These are phyloP conservation scores for Argyrosomus japonicus DNA, from an alignment of 2,113 vertebrate species.

Conservation along the genomic window DNA sequence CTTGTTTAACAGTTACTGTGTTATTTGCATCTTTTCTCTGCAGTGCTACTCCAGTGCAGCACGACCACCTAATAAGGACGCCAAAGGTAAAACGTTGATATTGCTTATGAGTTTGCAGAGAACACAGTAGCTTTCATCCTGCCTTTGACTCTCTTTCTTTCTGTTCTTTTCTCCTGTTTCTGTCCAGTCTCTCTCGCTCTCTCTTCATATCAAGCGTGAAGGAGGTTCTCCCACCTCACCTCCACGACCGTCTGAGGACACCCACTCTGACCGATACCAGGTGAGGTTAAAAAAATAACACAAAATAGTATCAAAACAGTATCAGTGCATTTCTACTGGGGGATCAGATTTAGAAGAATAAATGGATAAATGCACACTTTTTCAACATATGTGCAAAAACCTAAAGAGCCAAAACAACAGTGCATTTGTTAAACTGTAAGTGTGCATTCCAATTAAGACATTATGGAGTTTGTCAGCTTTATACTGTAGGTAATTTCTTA, in stretches of 20 bases:
- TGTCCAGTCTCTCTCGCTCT: constrained; percentile 78
- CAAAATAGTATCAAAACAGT: too few relatives aligned
- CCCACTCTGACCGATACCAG: constrained; percentile 97
- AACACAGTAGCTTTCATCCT: not conserved
- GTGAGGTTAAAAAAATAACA: constrained; percentile 72
- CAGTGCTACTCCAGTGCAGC: constrained; percentile 64
- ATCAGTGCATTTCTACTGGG: not conserved
- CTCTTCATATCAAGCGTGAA: constrained; percentile 95
- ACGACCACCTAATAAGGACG: constrained; percentile 66
- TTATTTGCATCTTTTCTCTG: constrained; percentile 9
- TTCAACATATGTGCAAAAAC: not conserved
- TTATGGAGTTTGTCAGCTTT: not conserved
- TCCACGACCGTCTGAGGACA: constrained; percentile 89
- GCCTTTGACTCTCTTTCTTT: constrained; percentile 2
- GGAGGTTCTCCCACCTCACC: constrained; percentile 91
- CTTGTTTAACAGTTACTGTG: constrained; percentile 10
- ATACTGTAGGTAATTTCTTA: not conserved
- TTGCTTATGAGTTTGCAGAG: not conserved
- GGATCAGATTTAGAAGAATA: not conserved
- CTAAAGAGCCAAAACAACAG: not conserved
- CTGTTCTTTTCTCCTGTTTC: not conserved
- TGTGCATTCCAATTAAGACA: not conserved
- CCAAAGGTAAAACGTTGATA: constrained; percentile 72
- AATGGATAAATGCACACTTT: not conserved
- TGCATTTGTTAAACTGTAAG: not conserved